A percentile compares a stretch with the other conserved stretches of the same genome.
Conservation (phyloP, 2,113 vertebrate genomes). For the Caracal caracal region DNA sequence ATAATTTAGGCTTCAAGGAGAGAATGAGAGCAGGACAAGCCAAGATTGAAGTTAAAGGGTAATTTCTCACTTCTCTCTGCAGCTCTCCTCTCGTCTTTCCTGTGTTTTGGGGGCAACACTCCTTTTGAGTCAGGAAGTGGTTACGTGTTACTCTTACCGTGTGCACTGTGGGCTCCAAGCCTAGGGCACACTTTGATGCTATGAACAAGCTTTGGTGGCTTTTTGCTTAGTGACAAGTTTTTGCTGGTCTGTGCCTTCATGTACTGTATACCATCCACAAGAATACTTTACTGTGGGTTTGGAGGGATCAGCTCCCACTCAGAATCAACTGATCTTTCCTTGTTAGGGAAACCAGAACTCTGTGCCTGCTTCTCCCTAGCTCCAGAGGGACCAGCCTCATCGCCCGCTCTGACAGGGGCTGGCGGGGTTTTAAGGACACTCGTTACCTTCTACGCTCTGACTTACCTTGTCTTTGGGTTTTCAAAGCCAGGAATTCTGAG, state of each 20-base stretch:
- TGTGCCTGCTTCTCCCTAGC: background rate
- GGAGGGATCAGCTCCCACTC: background rate
- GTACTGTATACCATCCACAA: background rate
- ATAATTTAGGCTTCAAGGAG: background rate
- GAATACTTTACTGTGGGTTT: background rate
- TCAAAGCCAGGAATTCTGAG: slow-evolving; percentile 27
- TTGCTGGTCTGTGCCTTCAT: background rate
- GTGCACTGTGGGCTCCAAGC: background rate
- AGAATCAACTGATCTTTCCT: background rate
- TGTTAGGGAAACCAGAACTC: background rate
- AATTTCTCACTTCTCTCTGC: background rate
- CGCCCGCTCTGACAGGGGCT: background rate
- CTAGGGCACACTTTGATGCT: background rate
- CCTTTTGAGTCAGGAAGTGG: background rate
- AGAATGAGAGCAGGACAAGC: background rate
- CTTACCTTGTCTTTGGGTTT: slow-evolving; percentile 8
- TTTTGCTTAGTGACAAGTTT: background rate
- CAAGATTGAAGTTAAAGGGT: background rate
- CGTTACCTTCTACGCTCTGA: background rate
- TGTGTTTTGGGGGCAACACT: background rate
- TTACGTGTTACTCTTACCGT: background rate
- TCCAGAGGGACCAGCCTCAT: background rate
- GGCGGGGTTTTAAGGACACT: background rate
- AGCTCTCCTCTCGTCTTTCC: background rate
- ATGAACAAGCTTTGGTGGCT: background rate